Evolutionary conservation across 2,113 vertebrate genomes (phyloP).

Genomic region (Otis tarda): DNA sequence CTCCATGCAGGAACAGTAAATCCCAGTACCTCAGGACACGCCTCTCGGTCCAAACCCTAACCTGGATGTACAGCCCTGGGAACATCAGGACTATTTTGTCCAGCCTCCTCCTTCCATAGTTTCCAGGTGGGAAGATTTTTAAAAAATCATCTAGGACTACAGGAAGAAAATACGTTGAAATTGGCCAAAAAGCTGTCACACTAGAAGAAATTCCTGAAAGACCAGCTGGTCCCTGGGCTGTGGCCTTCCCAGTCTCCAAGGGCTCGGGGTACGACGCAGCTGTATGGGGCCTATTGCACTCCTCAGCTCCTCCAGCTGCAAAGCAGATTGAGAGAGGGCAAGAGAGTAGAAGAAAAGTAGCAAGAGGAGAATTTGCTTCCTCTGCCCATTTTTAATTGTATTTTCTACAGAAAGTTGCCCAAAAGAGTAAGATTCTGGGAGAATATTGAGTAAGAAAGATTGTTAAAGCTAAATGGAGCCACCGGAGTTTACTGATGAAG

Average conservation of each 20-base stretch:
- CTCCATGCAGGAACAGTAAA: background rate
- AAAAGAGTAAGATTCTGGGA: background rate
- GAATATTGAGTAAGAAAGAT: background rate
- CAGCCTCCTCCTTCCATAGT: background rate
- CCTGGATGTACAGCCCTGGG: background rate
- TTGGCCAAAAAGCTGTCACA: background rate
- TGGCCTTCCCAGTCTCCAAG: background rate
- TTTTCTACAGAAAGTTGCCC: background rate
- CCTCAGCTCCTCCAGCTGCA: background rate
- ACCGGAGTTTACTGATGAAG: background rate
- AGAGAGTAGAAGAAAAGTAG: background rate
- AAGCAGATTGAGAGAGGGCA: background rate
- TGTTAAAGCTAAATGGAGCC: background rate
- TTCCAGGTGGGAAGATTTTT: background rate
- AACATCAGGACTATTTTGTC: background rate
- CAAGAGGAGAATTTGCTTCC: background rate
- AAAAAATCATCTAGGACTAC: background rate
- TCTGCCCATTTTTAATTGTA: background rate
- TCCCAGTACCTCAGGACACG: background rate
- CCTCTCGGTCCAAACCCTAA: background rate
- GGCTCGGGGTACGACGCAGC: background rate
- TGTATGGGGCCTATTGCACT: background rate
- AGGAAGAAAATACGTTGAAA: background rate
- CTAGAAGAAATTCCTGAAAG: background rate
- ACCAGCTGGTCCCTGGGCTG: background rate